phyloP scores from a whole-genome alignment of 2,888 invertebrate genomes.

The Acanthosepion pharaonis region DNA sequence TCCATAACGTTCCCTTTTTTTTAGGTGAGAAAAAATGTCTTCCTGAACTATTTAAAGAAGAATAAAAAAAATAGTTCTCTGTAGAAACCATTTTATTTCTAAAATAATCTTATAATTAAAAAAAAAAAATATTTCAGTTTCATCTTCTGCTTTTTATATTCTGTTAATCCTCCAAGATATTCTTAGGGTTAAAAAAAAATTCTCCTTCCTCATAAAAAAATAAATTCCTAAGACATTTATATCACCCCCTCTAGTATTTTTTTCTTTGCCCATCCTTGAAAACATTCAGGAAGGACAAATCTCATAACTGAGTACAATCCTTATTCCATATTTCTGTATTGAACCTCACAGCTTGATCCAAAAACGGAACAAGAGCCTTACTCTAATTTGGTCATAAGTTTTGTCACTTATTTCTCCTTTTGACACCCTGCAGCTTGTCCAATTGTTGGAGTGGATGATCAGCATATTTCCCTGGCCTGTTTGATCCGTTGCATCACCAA shows the following conservation, averaged over 20 bases:
- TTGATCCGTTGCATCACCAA: constrained; percentile 8
- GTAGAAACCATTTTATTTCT: neutral
- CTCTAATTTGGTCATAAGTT: neutral
- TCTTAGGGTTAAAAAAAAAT: neutral
- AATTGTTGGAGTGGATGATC: neutral
- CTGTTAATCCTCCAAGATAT: neutral
- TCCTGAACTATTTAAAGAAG: neutral
- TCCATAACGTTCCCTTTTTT: neutral
- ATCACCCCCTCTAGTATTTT: too few relatives aligned
- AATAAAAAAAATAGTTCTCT: neutral
- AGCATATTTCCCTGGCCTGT: constrained; percentile 11
- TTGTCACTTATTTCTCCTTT: neutral
- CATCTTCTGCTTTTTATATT: neutral
- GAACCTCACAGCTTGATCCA: neutral
- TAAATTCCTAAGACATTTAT: neutral
- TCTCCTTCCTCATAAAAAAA: neutral
- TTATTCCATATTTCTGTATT: constrained; percentile 33
- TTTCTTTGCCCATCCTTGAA: neutral
- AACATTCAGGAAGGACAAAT: neutral
- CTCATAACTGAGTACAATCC: neutral
- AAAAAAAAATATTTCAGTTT: neutral
- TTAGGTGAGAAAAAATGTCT: neutral
- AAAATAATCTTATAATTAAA: neutral
- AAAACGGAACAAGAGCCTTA: neutral
- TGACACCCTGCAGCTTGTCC: constrained; percentile 33